Evolutionary conservation across 1,140 invertebrate genomes (phyloP), one percentile per base, ranked within the genome.

Genomic region (Nephotettix cincticeps): DNA sequence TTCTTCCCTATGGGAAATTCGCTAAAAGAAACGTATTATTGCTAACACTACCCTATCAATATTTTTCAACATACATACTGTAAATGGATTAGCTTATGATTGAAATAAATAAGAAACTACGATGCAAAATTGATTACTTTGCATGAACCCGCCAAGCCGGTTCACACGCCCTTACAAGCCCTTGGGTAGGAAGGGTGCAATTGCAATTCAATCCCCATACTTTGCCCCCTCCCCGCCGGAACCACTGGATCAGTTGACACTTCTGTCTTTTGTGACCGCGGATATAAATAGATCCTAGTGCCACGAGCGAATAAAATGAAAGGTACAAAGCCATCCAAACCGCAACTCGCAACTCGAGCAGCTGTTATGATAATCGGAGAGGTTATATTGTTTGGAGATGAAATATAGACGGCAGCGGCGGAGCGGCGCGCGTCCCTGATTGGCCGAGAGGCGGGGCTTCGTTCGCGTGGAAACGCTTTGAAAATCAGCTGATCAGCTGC

Each of bases 221-320:
- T 4, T 17, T 3, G 14, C 47, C 14, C 19, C 6, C 6, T 51
- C 21, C 19, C 47, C 6, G 6, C 19, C 47, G 21, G 47, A 51
- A 21, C 47, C 47, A 51, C 4, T 51, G 47, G 19, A 51, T 51
- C 47, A 17, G 47, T 21, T 51, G 47, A 51, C 47, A 51, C 47
- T n/a, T 51, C 47, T 51, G 14, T 21, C 47, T 51, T 51, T 51
- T 51, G 47, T 51, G 14, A 36, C 47, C 47, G 14, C 47, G 47
- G 47, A 51, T 51, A 51, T 51, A 51, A 51, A 51, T 51, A 51
- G 47, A 51, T 51, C 47, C 14, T 19, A 17, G 36, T 19, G 47
- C 47, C 47, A 51, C 47, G 47, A 51, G 47, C 47, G 47, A 21
- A 51, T 51, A 51, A 51, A 51, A 51, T 51, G 47, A 51, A 21